Conservation (phyloP, 2,113 vertebrate genomes). For the Entelurus aequoreus region DNA sequence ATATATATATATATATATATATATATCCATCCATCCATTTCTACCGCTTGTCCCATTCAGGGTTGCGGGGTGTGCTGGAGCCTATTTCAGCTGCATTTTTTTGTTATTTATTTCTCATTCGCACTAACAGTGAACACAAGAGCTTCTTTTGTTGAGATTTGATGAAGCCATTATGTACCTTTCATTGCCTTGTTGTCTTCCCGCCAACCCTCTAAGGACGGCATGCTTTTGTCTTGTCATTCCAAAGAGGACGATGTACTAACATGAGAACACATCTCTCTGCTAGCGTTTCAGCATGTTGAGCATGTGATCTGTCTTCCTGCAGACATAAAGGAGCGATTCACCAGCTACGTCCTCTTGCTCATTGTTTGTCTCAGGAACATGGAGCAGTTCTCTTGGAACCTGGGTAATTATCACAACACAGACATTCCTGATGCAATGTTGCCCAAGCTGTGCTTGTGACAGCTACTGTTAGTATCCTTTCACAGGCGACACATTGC, state of each 20-base stretch:
- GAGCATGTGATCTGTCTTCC: background rate
- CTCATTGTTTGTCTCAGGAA: slow-evolving; percentile 98
- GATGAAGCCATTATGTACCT: background rate
- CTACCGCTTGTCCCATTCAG: no score
- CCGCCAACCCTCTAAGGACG: no score
- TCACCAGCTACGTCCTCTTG: slow-evolving; percentile 91
- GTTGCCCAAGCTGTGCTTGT: background rate
- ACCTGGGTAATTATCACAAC: slow-evolving; percentile 76
- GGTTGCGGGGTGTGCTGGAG: no score
- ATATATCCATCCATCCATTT: no score
- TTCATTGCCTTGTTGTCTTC: background rate
- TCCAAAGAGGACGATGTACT: no score
- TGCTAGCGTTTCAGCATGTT: no score
- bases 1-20: no score
- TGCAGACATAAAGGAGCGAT: slow-evolving; percentile 96
- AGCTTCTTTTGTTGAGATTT: background rate
- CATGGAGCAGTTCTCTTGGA: slow-evolving; percentile 99
- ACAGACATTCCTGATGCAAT: background rate
- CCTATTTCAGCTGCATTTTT: no score
- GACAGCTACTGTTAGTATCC: background rate
- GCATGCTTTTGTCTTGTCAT: background rate
- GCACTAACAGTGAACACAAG: background rate
- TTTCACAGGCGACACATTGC: no score
- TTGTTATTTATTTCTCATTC: no score
- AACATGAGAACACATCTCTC: no score